Evolutionary conservation across 2,113 vertebrate genomes (phyloP).

Genomic region (Andinoacara biseriatus): DNA sequence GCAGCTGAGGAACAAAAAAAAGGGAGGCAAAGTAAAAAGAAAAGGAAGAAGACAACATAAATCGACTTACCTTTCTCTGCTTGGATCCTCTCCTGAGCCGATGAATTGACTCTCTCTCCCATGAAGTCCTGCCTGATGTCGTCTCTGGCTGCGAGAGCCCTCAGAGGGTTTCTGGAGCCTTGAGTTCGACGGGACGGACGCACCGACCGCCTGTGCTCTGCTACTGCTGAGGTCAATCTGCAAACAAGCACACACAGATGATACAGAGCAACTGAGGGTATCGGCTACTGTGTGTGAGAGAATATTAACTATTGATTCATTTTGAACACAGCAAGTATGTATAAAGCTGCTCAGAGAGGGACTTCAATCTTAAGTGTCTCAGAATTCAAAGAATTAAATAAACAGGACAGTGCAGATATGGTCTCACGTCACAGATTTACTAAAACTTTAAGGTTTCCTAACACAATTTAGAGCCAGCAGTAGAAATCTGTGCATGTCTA

Average conservation of each 20-base stretch:
- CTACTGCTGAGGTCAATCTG: constrained; percentile 80
- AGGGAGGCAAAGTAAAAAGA: background rate
- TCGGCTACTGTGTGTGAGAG: background rate
- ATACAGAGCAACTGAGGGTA: background rate
- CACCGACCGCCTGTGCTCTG: constrained; percentile 80
- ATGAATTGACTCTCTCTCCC: constrained; percentile 63
- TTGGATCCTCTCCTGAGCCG: constrained; percentile 66
- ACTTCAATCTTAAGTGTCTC: background rate
- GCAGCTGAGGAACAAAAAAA: background rate
- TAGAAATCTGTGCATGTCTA: background rate
- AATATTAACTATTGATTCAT: background rate
- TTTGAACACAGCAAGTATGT: no score
- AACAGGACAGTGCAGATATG: no score
- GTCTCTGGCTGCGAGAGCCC: constrained; percentile 81
- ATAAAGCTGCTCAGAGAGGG: background rate
- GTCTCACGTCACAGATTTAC: no score
- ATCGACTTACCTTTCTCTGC: constrained; percentile 72
- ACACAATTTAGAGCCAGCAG: background rate
- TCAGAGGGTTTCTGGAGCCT: constrained; percentile 83
- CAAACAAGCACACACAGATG: constrained; percentile 7
- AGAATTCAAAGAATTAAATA: background rate
- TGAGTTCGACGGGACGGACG: constrained; percentile 81
- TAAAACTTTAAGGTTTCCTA: no score
- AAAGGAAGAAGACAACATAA: background rate
- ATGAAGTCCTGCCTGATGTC: constrained; percentile 82